These are phyloP conservation scores for Stomatorhinus walkeri DNA, from an alignment of 2,797 vertebrate genomes.

Conservation along the genomic window DNA sequence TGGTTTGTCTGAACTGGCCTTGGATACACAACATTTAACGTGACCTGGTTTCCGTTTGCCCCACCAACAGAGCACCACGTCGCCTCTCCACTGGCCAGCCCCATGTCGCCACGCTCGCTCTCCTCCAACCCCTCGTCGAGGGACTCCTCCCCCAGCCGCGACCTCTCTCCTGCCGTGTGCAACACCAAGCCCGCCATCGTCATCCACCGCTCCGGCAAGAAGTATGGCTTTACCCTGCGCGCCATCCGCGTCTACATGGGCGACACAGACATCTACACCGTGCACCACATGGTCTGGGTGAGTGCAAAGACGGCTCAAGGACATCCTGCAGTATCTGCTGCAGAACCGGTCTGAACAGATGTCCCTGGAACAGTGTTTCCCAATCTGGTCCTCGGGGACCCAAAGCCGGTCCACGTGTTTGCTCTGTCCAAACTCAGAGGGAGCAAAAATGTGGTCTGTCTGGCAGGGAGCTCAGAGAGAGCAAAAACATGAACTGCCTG, in stretches of 20 bases:
- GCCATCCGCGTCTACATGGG: constrained; percentile 97
- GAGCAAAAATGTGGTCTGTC: too few species aligned
- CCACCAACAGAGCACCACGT: constrained; percentile 74
- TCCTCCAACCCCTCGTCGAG: constrained; percentile 95
- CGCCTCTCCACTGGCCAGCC: constrained; percentile 89
- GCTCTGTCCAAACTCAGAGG: background rate
- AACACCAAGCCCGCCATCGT: constrained; percentile 74
- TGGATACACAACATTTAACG: background rate
- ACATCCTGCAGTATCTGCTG: background rate
- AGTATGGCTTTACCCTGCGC: constrained; percentile 92
- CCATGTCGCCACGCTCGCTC: constrained; percentile 92
- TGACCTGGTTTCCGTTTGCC: background rate
- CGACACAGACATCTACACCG: constrained; percentile 87
- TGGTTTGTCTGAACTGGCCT: background rate
- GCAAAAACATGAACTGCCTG: background rate
- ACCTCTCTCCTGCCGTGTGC: constrained; percentile 77
- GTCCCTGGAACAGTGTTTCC: background rate
- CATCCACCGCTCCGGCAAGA: constrained; percentile 89
- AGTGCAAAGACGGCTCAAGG: constrained; percentile 42
- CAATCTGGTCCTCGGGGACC: background rate
- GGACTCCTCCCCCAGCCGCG: constrained; percentile 92
- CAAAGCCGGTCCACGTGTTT: background rate
- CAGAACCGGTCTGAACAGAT: background rate
- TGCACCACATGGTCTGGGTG: constrained; percentile 98
- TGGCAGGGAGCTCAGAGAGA: too few species aligned